phyloP scores from a whole-genome alignment of 2,113 vertebrate species.

The Thalassarche chlororhynchos region DNA sequence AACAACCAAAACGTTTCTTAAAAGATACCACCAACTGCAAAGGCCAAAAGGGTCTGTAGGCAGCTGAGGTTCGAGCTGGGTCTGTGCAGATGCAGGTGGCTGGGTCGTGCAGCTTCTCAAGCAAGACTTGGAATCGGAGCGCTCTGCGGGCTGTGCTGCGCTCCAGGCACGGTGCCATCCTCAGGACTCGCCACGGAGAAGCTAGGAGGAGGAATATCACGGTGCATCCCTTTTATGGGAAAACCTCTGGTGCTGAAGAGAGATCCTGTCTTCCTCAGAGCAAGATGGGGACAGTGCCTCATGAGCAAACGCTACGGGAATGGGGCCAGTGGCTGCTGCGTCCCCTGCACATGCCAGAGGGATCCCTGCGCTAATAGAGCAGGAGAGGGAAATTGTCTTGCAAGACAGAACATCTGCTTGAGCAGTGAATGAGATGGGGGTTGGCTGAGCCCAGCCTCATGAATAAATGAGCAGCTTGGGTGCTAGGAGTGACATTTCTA shows the following conservation, averaged over 20 bases:
- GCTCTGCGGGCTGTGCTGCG: fast-evolving
- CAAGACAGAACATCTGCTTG: not conserved
- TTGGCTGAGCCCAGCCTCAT: not conserved
- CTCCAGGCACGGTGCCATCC: not conserved
- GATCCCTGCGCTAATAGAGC: not conserved
- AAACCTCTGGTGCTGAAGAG: not conserved
- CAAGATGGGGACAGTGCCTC: not conserved
- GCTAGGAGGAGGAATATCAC: not conserved
- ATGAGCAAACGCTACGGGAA: fast-evolving
- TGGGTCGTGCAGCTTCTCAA: not conserved
- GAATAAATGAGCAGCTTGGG: not conserved
- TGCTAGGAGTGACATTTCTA: not conserved
- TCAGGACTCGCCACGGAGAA: not conserved
- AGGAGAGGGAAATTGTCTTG: not conserved
- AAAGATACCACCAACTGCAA: not conserved
- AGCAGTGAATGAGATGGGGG: not conserved
- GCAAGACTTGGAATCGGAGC: not conserved
- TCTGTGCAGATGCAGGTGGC: not conserved
- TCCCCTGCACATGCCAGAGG: not conserved
- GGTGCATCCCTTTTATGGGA: too few relatives aligned
- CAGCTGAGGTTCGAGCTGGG: not conserved
- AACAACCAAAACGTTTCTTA: not conserved
- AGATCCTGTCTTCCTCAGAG: not conserved
- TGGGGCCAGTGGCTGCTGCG: not conserved
- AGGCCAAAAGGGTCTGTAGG: not conserved